Evolutionary conservation across 2,797 vertebrate species (phyloP).

Genomic region (Squalus acanthias): DNA sequence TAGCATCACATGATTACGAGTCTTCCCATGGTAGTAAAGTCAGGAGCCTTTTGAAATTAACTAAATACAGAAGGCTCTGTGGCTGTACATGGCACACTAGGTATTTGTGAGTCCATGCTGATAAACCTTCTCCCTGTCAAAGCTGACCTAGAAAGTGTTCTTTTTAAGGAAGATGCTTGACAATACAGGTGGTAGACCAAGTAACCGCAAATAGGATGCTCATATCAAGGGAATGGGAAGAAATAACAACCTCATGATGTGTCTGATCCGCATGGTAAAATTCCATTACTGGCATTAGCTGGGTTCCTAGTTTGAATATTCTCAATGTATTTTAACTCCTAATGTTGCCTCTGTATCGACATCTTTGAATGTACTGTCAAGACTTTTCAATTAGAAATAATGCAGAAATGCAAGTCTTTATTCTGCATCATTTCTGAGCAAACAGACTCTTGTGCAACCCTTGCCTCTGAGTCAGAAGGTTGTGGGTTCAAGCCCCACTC

Average conservation of each 20-base stretch:
- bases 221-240: not conserved
- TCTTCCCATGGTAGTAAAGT: not conserved
- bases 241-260: not conserved
- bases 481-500: too few species aligned
- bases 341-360: not conserved
- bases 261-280: not conserved
- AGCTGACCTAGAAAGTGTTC: not conserved
- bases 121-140: not conserved
- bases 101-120: not conserved
- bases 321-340: not conserved
- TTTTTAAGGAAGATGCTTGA: not conserved
- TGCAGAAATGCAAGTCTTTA: not conserved
- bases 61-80: not conserved
- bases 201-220: not conserved
- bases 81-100: not conserved
- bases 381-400: not conserved
- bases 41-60: not conserved
- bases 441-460: not conserved
- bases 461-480: too few species aligned
- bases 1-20: not conserved
- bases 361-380: not conserved
- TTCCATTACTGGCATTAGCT: not conserved
- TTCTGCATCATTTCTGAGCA: not conserved
- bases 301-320: not conserved
- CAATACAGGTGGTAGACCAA: not conserved